A percentile compares a stretch with the other conserved stretches of the same genome.
These are phyloP conservation scores for Cyclargus thomasi DNA, from an alignment of 1,140 invertebrate species.

Conservation along the genomic window DNA sequence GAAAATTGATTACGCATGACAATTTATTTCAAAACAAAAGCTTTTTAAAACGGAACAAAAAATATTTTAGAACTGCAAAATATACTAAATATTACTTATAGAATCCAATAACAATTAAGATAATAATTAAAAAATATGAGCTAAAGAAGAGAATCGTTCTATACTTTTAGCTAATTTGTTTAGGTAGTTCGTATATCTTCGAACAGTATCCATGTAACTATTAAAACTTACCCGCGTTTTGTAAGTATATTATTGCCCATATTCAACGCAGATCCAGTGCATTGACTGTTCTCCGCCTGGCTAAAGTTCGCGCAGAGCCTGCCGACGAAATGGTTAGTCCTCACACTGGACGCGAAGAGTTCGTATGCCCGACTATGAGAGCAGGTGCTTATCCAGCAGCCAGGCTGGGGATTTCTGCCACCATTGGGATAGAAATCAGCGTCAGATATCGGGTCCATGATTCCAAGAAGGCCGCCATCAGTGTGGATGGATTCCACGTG, in stretches of 20 bases:
- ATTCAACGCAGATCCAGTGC: conserved; percentile 33
- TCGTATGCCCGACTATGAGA: conserved; percentile 72
- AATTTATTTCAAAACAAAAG: no score
- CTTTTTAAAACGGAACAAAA: background rate
- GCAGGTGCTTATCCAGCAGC: conserved; percentile 75
- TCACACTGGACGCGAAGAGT: conserved; percentile 75
- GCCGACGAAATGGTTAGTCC: conserved; percentile 54
- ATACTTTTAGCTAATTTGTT: no score
- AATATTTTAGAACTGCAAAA: no score
- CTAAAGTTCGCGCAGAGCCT: conserved; percentile 46
- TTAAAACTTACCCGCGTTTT: conserved; percentile 37
- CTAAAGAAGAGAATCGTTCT: no score
- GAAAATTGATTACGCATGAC: background rate
- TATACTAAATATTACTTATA: no score
- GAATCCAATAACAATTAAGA: no score
- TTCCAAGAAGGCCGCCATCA: conserved; percentile 63
- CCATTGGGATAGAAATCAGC: conserved; percentile 78
- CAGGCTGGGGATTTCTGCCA: conserved; percentile 75
- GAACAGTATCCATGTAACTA: no score
- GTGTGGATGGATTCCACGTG: conserved; percentile 73
- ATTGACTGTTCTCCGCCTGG: conserved; percentile 37
- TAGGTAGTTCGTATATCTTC: no score
- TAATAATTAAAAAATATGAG: no score
- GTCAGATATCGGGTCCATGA: conserved; percentile 50
- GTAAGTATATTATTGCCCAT: conserved; percentile 53